These are phyloP conservation scores for Crossaster papposus DNA, from an alignment of 53 echinoderm and acorn worm genomes.

Conservation along the genomic window DNA sequence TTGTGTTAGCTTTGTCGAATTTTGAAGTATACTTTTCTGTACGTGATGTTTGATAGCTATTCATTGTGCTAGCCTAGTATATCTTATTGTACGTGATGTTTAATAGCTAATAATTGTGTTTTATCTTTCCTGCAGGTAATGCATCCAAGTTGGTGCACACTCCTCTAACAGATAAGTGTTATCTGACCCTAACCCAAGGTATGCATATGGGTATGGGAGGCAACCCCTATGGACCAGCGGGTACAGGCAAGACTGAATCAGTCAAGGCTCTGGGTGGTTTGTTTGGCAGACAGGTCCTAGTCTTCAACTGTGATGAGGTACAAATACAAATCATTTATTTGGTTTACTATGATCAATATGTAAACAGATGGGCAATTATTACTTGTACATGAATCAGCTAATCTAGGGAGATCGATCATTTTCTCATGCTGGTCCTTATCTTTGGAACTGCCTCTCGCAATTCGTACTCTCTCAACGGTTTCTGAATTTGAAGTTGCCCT, in stretches of 20 bases:
- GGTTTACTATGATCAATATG: background rate
- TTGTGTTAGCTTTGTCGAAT: no score
- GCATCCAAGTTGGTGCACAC: slow-evolving; percentile 98
- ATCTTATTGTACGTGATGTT: background rate
- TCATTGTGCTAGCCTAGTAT: background rate
- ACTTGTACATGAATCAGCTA: no score
- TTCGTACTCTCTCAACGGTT: no score
- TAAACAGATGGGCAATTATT: no score
- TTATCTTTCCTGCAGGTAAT: slow-evolving; percentile 70
- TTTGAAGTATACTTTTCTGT: no score
- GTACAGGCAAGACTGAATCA: slow-evolving; percentile 96
- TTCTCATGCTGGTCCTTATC: no score
- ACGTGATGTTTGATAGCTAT: background rate
- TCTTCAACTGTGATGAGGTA: slow-evolving; percentile 99
- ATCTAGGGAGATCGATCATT: no score
- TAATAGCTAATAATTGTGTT: background rate
- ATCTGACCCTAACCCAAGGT: slow-evolving; percentile 96
- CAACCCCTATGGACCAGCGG: slow-evolving; percentile 98
- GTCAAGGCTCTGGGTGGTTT: slow-evolving; percentile 97
- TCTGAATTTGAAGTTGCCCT: no score
- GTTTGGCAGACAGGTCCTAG: slow-evolving; percentile 96
- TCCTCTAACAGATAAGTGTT: slow-evolving; percentile 98
- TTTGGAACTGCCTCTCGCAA: no score
- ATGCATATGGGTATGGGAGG: slow-evolving; percentile 99
- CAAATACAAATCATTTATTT: background rate